A percentile compares a stretch with the other conserved stretches of the same genome.
These are phyloP conservation scores for Thripadectes ignobilis DNA, from an alignment of 2,797 vertebrate species.

Conservation along the genomic window DNA sequence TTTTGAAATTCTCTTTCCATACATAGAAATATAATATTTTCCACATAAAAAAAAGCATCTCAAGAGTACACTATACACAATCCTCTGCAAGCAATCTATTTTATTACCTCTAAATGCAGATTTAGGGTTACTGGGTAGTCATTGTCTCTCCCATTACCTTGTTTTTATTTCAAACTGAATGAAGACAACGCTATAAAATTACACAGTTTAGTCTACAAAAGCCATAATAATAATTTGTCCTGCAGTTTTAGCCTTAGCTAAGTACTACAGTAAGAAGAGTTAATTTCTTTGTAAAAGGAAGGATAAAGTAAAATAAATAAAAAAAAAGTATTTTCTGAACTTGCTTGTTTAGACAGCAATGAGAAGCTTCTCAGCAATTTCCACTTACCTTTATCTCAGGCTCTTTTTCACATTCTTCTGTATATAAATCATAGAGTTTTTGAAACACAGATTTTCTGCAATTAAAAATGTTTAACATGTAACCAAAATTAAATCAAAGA, in stretches of 20 bases:
- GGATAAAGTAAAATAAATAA: neutral
- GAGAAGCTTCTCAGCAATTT: neutral
- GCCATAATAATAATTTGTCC: neutral
- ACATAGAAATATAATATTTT: neutral
- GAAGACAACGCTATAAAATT: neutral
- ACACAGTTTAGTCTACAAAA: neutral
- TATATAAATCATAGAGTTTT: slow-evolving; percentile 97
- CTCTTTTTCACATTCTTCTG: slow-evolving; percentile 99
- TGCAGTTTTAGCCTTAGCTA: neutral
- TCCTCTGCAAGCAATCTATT: neutral
- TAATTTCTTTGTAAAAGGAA: neutral
- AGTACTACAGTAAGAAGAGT: neutral
- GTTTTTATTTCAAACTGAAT: neutral
- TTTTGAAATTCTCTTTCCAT: neutral
- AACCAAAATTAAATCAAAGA: slow-evolving; percentile 7
- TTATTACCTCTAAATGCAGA: neutral
- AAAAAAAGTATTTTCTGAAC: neutral
- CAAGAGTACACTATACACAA: neutral
- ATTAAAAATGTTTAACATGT: slow-evolving; percentile 28
- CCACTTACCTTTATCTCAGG: slow-evolving; percentile 94
- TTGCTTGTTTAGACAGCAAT: neutral
- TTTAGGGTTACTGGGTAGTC: neutral
- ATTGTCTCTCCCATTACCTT: neutral
- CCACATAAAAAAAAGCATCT: neutral
- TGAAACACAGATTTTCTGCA: slow-evolving; percentile 95